phyloP scores from a whole-genome alignment of 2,888 invertebrate genomes.

The Dexiosoma caninum region DNA sequence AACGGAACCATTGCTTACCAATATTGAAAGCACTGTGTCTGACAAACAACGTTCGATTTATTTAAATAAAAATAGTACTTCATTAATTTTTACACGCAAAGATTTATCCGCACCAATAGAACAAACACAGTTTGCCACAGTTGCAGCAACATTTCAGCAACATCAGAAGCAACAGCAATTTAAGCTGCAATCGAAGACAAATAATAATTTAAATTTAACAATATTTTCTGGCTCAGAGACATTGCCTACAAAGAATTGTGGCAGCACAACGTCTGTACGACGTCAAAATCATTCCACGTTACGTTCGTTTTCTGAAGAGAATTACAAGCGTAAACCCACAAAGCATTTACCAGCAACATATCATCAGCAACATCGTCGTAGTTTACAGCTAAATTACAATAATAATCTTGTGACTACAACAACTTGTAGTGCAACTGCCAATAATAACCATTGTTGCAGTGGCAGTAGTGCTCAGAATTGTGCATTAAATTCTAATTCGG shows the following conservation, averaged over 20 bases:
- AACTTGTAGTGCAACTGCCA: conserved; percentile 65
- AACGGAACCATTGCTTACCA: conserved; percentile 75
- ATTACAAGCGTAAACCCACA: conserved; percentile 57
- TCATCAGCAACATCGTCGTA: conserved; percentile 74
- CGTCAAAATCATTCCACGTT: conserved; percentile 57
- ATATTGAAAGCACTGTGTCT: conserved; percentile 72
- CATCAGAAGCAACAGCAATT: conserved; percentile 44
- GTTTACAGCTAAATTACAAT: conserved; percentile 75
- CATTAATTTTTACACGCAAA: conserved; percentile 77
- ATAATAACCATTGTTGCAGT: conserved; percentile 65
- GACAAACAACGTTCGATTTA: conserved; percentile 75
- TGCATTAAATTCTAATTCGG: conserved; percentile 43
- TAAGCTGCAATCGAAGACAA: conserved; percentile 55
- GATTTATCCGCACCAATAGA: conserved; percentile 65
- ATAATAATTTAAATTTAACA: conserved; percentile 64
- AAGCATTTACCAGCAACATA: conserved; percentile 66
- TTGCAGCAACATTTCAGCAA: conserved; percentile 25
- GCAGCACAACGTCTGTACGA: conserved; percentile 18
- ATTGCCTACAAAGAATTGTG: conserved; percentile 16
- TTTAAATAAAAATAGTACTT: conserved; percentile 75
- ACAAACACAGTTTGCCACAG: conserved; percentile 33
- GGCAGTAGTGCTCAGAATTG: conserved; percentile 29
- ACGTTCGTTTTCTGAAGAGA: conserved; percentile 59
- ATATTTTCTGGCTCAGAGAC: conserved; percentile 18
- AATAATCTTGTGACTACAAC: conserved; percentile 72